Conservation (phyloP, 2,888 invertebrate genomes). For the Tortricodes alternella region DNA sequence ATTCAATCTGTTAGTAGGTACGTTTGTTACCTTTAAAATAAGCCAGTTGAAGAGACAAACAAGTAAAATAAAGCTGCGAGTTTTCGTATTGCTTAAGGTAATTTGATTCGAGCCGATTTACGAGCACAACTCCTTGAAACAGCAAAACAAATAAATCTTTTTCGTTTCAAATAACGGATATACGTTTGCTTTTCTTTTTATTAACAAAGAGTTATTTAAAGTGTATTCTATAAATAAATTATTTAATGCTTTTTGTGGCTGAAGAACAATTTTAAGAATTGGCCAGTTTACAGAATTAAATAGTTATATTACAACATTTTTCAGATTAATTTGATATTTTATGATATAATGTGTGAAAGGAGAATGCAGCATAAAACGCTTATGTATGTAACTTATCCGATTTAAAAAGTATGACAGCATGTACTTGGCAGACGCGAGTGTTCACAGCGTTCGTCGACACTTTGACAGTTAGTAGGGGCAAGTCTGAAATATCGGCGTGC, state of each 20-base stretch:
- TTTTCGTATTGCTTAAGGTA: neutral
- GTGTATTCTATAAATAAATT: too few relatives aligned
- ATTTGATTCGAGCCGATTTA: neutral
- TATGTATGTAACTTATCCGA: neutral
- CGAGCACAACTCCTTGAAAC: neutral
- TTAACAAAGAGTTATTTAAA: too few relatives aligned
- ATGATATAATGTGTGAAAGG: neutral
- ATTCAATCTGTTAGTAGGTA: too few relatives aligned
- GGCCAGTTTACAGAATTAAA: too few relatives aligned
- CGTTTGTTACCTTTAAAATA: too few relatives aligned
- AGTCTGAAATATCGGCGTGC: constrained; percentile 81
- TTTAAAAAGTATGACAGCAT: neutral
- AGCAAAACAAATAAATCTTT: constrained; percentile 3
- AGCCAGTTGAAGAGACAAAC: too few relatives aligned
- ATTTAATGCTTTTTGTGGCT: too few relatives aligned
- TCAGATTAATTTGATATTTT: neutral
- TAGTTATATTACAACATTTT: too few relatives aligned
- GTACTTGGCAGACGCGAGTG: constrained; percentile 35
- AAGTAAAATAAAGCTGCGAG: neutral
- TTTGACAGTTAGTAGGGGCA: constrained; percentile 81
- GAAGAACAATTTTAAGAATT: too few relatives aligned
- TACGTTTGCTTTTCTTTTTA: neutral
- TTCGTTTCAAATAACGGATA: neutral
- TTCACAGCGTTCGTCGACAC: constrained; percentile 67
- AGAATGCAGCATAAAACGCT: neutral